Percentiles rank a stretch among this genome's conserved stretches.
Evolutionary conservation across 2,113 vertebrate genomes (phyloP).

Genomic region (Anarrhichthys ocellatus): DNA sequence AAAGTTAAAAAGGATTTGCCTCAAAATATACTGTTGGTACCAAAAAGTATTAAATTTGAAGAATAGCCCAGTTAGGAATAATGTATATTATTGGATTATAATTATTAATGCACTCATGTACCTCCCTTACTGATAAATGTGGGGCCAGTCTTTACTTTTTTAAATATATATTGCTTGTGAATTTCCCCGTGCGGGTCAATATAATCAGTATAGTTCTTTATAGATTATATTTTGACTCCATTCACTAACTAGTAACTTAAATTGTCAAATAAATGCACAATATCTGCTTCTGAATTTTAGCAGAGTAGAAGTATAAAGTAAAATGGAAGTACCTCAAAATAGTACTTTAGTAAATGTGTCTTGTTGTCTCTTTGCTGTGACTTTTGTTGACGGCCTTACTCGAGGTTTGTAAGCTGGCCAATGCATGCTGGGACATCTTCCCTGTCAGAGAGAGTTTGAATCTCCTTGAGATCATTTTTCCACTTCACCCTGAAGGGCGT

Average conservation of each 20-base stretch:
- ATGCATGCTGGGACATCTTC: neutral
- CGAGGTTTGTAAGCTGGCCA: neutral
- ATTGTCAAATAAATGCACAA: neutral
- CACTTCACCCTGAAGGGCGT: neutral
- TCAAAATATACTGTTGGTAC: neutral
- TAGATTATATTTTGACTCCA: neutral
- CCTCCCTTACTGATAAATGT: neutral
- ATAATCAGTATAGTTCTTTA: neutral
- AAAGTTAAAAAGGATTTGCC: no score
- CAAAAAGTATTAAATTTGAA: neutral
- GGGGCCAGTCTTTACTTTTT: neutral
- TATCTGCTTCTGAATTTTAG: neutral
- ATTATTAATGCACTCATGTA: neutral
- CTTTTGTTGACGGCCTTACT: neutral
- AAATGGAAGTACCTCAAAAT: no score
- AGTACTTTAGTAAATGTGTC: neutral
- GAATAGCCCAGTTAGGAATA: neutral
- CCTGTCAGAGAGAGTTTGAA: neutral
- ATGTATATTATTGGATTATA: neutral
- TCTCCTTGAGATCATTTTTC: constrained; percentile 21
- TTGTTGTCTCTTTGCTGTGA: neutral
- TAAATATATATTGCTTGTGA: neutral
- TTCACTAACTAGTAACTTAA: neutral
- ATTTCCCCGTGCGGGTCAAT: neutral
- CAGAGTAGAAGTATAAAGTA: neutral